Percentiles rank a stretch among this genome's conserved stretches.
Evolutionary conservation across 1,140 invertebrate genomes (phyloP).

Genomic region (Formica exsecta): DNA sequence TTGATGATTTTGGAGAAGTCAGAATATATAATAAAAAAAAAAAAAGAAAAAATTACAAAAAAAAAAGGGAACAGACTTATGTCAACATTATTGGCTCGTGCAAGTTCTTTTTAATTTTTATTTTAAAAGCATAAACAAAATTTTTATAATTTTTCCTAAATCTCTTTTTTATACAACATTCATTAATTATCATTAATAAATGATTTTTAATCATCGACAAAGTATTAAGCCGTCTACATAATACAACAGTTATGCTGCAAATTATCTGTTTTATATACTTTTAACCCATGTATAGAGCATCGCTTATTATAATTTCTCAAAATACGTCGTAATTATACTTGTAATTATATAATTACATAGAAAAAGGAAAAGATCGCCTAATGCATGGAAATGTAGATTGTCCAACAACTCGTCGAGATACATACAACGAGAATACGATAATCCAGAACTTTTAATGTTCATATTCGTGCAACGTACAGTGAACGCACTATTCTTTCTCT

Average conservation of each 20-base stretch:
- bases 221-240: slow-evolving; percentile 30
- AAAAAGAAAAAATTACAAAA: not conserved
- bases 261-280: not conserved
- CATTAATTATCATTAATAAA: not conserved
- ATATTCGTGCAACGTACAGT: slow-evolving; percentile 36
- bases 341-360: slow-evolving; percentile 6
- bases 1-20: not conserved
- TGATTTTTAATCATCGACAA: slow-evolving; percentile 10
- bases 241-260: slow-evolving; percentile 16
- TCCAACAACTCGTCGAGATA: slow-evolving; percentile 48
- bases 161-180: not conserved
- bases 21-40: not conserved
- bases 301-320: slow-evolving; percentile 10
- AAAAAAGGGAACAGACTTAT: not conserved
- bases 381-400: slow-evolving; percentile 44
- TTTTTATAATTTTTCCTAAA: not conserved
- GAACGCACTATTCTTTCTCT: slow-evolving; percentile 54
- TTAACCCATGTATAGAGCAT: slow-evolving; percentile 17
- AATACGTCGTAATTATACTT: not conserved
- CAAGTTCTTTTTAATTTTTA: slow-evolving; percentile 27
- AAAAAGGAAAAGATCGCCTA: slow-evolving; percentile 4
- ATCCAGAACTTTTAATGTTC: slow-evolving; percentile 39
- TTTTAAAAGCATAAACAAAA: slow-evolving; percentile 43
- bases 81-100: not conserved
- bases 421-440: slow-evolving; percentile 25